Evolutionary conservation across 2,888 invertebrate species (phyloP).

Genomic region (Euclidia mi): DNA sequence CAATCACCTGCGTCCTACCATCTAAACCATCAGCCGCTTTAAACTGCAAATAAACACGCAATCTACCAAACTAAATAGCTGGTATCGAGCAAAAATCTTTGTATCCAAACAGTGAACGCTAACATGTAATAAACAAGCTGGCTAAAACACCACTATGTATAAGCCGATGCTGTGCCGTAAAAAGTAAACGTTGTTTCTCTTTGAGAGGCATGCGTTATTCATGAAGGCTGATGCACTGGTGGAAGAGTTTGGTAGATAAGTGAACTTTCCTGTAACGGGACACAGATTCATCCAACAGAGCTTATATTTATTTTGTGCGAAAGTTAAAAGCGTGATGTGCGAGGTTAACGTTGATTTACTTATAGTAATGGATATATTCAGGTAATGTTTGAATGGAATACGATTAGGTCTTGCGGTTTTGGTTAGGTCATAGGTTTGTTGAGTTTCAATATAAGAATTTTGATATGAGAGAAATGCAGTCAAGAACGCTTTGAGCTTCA

Average conservation of each 20-base stretch:
- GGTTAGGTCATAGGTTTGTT: too few species aligned
- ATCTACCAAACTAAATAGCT: too few species aligned
- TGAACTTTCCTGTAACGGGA: constrained; percentile 47
- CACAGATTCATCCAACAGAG: constrained; percentile 43
- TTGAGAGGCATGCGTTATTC: constrained; percentile 51
- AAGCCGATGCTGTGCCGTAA: constrained; percentile 34
- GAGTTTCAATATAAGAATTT: too few species aligned
- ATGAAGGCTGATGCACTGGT: constrained; percentile 52
- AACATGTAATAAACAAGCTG: constrained; percentile 11
- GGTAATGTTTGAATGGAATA: too few species aligned
- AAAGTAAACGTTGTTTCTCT: constrained; percentile 47
- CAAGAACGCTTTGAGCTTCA: too few species aligned
- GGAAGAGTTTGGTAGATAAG: constrained; percentile 48
- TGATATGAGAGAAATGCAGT: too few species aligned
- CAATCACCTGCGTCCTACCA: too few species aligned
- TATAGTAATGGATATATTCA: not conserved
- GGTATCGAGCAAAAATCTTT: not conserved
- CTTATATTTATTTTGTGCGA: constrained; percentile 46
- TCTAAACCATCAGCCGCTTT: too few species aligned
- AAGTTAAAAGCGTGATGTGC: too few species aligned
- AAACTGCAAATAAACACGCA: too few species aligned
- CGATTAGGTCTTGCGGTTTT: too few species aligned
- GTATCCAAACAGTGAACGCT: not conserved
- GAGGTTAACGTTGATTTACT: not conserved
- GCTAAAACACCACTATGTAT: constrained; percentile 25